These are phyloP conservation scores for Calephelis virginiensis DNA, from an alignment of 1,140 invertebrate species.

Conservation along the genomic window DNA sequence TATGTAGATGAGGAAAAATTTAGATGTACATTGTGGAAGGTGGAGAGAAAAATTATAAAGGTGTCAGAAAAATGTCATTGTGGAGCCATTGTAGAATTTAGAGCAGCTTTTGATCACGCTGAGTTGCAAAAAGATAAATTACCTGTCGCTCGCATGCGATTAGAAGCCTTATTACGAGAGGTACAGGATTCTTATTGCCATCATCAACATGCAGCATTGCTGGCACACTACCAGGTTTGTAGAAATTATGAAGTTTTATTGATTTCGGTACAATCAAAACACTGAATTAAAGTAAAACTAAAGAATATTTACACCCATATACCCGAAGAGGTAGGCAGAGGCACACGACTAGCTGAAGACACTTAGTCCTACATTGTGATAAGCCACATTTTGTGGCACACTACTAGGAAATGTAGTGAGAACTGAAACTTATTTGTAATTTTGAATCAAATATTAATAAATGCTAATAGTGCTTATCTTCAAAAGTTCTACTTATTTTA, in stretches of 20 bases:
- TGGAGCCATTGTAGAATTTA: slow-evolving; percentile 40
- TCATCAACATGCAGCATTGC: slow-evolving; percentile 55
- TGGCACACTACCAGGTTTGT: slow-evolving; percentile 57
- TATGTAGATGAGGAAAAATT: slow-evolving; percentile 51
- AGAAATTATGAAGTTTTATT: neutral
- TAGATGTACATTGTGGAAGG: slow-evolving; percentile 45
- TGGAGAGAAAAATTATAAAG: slow-evolving; percentile 43
- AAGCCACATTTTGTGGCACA: no score
- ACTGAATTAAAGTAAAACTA: no score
- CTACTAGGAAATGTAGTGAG: no score
- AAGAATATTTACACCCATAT: no score
- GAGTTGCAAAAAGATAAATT: slow-evolving; percentile 50
- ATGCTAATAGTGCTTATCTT: no score
- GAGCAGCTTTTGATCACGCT: slow-evolving; percentile 49
- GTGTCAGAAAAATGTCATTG: slow-evolving; percentile 46
- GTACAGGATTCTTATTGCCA: slow-evolving; percentile 63
- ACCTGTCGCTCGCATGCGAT: slow-evolving; percentile 46
- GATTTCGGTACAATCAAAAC: no score
- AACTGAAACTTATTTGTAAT: no score
- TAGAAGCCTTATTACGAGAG: slow-evolving; percentile 49
- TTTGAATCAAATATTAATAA: no score
- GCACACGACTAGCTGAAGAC: no score
- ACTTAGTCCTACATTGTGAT: no score
- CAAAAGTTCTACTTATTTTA: no score
- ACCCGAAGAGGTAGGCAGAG: no score